Percentiles rank a stretch among this genome's conserved stretches.
These are phyloP conservation scores for Diarsia mendica DNA, from an alignment of 2,888 invertebrate genomes.

Conservation along the genomic window DNA sequence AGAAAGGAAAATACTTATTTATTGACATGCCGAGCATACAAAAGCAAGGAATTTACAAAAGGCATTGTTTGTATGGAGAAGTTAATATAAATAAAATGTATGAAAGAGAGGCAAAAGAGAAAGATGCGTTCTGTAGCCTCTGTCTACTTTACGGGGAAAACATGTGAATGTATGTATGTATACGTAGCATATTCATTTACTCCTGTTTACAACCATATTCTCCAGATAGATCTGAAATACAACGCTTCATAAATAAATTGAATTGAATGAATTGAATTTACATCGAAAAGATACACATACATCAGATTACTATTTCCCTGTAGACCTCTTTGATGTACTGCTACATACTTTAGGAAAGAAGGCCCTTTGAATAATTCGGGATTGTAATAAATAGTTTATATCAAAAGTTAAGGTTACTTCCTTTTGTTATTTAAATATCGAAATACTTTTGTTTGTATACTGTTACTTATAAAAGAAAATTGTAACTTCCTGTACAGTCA, in stretches of 20 bases:
- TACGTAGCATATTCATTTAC: neutral
- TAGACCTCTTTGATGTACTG: conserved; percentile 3
- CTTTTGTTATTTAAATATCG: conserved; percentile 13
- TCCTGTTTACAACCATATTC: neutral
- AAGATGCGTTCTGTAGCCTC: neutral
- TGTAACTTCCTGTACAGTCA: neutral
- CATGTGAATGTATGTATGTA: neutral
- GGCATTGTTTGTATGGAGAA: too few species aligned
- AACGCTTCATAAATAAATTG: conserved; percentile 31
- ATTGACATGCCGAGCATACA: too few species aligned
- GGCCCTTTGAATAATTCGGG: conserved; percentile 45
- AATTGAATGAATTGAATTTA: conserved; percentile 18
- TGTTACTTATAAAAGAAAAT: neutral
- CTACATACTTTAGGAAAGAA: neutral
- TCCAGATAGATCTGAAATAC: neutral
- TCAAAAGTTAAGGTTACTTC: neutral
- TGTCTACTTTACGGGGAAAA: neutral
- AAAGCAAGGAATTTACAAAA: too few species aligned
- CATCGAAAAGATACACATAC: conserved; percentile 12
- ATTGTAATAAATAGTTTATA: conserved; percentile 23
- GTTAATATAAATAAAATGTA: too few species aligned
- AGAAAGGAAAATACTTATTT: too few species aligned
- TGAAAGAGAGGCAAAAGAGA: too few species aligned
- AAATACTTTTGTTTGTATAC: neutral
- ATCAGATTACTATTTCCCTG: conserved; percentile 39